Base-by-base conservation (phyloP, 2,797 vertebrate species). In the Chloroceryle inda region DNA sequence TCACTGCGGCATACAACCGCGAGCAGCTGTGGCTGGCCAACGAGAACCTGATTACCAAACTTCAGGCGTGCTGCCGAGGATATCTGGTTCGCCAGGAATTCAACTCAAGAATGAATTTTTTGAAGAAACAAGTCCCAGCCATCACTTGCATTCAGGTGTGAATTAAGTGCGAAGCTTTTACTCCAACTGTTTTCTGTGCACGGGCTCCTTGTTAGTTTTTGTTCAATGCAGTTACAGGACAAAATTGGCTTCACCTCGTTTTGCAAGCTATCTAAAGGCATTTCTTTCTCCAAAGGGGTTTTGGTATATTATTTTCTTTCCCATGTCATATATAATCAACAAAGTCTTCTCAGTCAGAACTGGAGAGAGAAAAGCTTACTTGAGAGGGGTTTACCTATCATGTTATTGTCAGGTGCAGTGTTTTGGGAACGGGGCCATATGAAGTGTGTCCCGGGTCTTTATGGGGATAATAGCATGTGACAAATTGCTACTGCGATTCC, bases 11-110 rank as follows among this genome's bases (percentile, higher is more conserved):
- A 0, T 99, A 99, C 94, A 99, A 99, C 95, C 98, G 99, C 40
- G 99, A 99, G 79, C 99, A 99, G 97, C 96, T 99, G 53, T 99
- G 99, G 99, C 94, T 99, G 92, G 99, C 99, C 96, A 99, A 99
- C 2, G 99, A 99, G 97, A 98, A 94, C 84, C 95, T 99, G 49
- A 99, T 99, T 29, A 98, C 98, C 13, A 99, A 98, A 97, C 98
- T 99, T 73, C 99, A 99, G 95, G 99, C 99, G 8, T 98, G 99
- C 76, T 99, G 99, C 95, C 98, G 99, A 9, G 99, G 99, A 3
- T 99, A 99, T 97, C 95, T 99, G 67, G 98, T 99, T 61, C 98
- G 99, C 20, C 98, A 98, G 26, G 98, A 98, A 50, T 98, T 98
- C 52, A 98, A 98, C 72, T 97, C 99, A 71, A 98, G 99, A 75